phyloP scores from a whole-genome alignment of 1,140 invertebrate species.

The Hydropsyche tenuis region DNA sequence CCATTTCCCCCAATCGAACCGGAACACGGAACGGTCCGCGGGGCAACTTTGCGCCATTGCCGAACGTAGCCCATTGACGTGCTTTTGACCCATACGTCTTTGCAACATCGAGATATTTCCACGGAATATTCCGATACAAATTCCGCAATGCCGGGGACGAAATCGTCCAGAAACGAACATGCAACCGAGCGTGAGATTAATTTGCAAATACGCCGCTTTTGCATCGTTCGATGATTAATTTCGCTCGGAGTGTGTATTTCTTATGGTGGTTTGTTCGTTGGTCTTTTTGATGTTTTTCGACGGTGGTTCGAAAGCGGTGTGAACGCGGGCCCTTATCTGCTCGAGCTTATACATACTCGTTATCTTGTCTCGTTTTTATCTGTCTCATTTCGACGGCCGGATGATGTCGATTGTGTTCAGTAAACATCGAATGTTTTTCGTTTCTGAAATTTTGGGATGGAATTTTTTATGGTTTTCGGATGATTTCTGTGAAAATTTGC shows the following conservation, averaged over 20 bases:
- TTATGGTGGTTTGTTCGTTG: too few relatives aligned
- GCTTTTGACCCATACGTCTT: too few relatives aligned
- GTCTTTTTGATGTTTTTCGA: background rate
- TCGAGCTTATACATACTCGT: background rate
- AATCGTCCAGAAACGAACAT: background rate
- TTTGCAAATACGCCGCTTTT: background rate
- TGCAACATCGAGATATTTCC: background rate
- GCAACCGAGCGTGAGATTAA: conserved; percentile 7
- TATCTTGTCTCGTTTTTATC: conserved; percentile 22
- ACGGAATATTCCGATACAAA: background rate
- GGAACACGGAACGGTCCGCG: too few relatives aligned
- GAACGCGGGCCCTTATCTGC: background rate
- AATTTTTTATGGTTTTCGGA: too few relatives aligned
- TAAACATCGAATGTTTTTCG: conserved; percentile 1
- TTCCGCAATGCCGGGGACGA: too few relatives aligned
- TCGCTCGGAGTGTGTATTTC: too few relatives aligned
- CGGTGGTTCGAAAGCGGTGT: background rate
- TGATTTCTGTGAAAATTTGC: too few relatives aligned
- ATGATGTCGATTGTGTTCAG: conserved; percentile 23
- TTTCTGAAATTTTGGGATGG: too few relatives aligned
- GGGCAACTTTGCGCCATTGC: too few relatives aligned
- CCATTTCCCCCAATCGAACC: too few relatives aligned
- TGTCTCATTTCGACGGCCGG: background rate
- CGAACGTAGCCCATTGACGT: too few relatives aligned
- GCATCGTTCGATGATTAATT: too few relatives aligned